A percentile compares a stretch with the other conserved stretches of the same genome.
Evolutionary conservation across 2,113 vertebrate genomes (phyloP).

Genomic region (Coptodon rendalli): DNA sequence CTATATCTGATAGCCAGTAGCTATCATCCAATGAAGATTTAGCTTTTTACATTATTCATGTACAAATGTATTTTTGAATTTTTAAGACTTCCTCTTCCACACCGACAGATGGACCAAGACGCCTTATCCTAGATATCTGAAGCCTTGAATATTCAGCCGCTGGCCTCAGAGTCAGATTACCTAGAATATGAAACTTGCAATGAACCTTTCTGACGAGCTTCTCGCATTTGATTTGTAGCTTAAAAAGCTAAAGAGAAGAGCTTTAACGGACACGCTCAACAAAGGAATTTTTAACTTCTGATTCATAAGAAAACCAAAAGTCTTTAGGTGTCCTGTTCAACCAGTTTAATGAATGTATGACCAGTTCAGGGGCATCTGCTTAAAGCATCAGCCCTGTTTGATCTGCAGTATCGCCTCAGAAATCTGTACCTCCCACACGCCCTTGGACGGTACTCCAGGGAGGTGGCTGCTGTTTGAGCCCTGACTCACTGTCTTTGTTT

Average conservation of each 20-base stretch:
- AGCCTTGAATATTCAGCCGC: background rate
- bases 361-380: background rate
- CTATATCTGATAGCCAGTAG: background rate
- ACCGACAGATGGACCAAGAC: background rate
- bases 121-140: background rate
- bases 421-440: background rate
- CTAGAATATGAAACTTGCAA: background rate
- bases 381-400: background rate
- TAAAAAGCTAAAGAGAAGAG: background rate
- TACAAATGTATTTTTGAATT: background rate
- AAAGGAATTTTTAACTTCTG: background rate
- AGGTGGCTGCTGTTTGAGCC: conserved; percentile 29
- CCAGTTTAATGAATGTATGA: conserved; percentile 17
- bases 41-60: background rate
- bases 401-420: conserved; percentile 6
- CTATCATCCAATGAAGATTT: background rate
- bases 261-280: background rate
- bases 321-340: conserved; percentile 2
- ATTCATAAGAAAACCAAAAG: conserved; percentile 24
- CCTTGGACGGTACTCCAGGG: conserved; percentile 16
- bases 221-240: background rate
- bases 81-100: background rate
- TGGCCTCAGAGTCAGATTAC: background rate
- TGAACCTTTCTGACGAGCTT: background rate
- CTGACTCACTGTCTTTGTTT: conserved; percentile 57